phyloP scores from a whole-genome alignment of 1,140 invertebrate genomes.

The Drosophila grimshawi region DNA sequence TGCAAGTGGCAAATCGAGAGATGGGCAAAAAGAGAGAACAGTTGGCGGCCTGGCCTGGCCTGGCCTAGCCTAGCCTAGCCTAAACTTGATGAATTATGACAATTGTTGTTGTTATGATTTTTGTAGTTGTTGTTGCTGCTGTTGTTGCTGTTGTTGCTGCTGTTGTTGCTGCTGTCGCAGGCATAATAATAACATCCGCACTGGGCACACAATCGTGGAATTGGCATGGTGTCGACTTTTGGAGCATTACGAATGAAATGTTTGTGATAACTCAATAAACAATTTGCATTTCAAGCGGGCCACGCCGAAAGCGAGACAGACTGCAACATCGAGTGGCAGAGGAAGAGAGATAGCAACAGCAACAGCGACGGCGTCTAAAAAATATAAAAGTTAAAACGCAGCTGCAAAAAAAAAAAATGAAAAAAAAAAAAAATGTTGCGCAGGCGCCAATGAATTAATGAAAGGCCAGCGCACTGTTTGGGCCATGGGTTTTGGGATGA shows the following conservation, averaged over 20 bases:
- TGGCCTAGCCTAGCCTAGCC: background rate
- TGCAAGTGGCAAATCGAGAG: slow-evolving; percentile 25
- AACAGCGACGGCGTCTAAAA: slow-evolving; percentile 20
- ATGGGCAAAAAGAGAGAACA: background rate
- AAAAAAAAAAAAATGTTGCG: slow-evolving; percentile 30
- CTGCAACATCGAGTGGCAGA: background rate
- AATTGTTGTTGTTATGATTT: background rate
- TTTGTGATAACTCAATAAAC: slow-evolving; percentile 57
- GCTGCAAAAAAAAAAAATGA: slow-evolving; percentile 10
- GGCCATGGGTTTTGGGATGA: slow-evolving; percentile 38
- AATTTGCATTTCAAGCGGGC: slow-evolving; percentile 52
- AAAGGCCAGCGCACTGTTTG: slow-evolving; percentile 46
- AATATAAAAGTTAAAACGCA: slow-evolving; percentile 25
- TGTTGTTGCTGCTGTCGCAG: background rate
- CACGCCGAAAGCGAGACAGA: slow-evolving; percentile 4
- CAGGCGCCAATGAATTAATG: slow-evolving; percentile 55
- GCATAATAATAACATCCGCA: slow-evolving; percentile 45
- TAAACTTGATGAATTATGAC: background rate
- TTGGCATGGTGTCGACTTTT: slow-evolving; percentile 39
- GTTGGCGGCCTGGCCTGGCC: background rate
- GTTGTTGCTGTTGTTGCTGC: slow-evolving; percentile 1
- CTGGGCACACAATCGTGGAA: slow-evolving; percentile 23
- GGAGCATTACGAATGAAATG: slow-evolving; percentile 36
- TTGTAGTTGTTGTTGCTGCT: background rate
- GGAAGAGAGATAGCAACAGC: background rate